Conservation (phyloP, 2,797 vertebrate species). For the Artibeus jamaicensis region DNA sequence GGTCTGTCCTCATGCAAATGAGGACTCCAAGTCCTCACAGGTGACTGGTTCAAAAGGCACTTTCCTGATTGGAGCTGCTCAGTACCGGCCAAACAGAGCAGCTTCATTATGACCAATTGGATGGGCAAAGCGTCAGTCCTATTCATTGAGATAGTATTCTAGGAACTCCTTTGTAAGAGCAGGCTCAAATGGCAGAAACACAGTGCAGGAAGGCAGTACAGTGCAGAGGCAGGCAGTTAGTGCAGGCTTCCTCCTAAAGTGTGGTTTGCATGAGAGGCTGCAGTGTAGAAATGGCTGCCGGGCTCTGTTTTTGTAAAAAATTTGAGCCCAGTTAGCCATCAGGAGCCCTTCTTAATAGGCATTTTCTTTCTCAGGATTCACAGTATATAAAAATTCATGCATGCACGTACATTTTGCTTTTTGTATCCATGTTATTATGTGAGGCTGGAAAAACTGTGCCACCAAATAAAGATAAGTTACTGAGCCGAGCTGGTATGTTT, state of each 20-base stretch:
- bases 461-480: background rate
- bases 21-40: background rate
- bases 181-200: background rate
- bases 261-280: background rate
- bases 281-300: background rate
- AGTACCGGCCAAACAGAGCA: background rate
- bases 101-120: too few species aligned
- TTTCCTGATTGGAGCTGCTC: background rate
- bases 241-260: background rate
- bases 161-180: background rate
- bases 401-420: background rate
- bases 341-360: background rate
- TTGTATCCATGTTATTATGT: background rate
- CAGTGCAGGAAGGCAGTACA: background rate
- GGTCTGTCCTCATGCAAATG: background rate
- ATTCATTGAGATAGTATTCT: background rate
- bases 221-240: background rate
- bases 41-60: background rate
- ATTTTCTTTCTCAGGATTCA: background rate
- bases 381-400: background rate
- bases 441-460: background rate
- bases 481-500: background rate
- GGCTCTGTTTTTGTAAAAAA: background rate
- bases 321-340: background rate
- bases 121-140: background rate